Base-by-base conservation (phyloP, 2,888 invertebrate genomes). In the Brachyopa scutellaris region DNA sequence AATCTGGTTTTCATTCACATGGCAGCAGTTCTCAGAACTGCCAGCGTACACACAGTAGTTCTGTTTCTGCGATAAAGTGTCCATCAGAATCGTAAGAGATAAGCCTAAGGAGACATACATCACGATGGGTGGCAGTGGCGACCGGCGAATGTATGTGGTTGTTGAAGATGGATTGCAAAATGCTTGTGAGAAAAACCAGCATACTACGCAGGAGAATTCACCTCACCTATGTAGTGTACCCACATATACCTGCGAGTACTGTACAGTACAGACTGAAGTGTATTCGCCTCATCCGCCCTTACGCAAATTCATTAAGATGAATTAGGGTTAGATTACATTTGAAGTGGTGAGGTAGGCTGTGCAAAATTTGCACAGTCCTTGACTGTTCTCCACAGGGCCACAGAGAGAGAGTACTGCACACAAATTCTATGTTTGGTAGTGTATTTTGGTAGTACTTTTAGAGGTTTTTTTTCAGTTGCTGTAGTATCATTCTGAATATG, bases 221-320 rank as follows among this genome's bases (percentile, higher is more conserved):
- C 51, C 57, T 74, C n/a, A n/a, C n/a, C n/a, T n/a, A n/a, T n/a
- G n/a, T n/a, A n/a, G n/a, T n/a, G n/a, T n/a, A n/a, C n/a, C n/a
- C n/a, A n/a, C n/a, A n/a, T n/a, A n/a, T n/a, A n/a, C n/a, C n/a
- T n/a, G n/a, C n/a, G n/a, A n/a, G 49, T 33, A 31, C 40, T 59
- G 19, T 17, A 74, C 7, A 4, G 9, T 8, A 2, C 9, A 3
- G 3, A 55, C 15, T 3, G 11, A 49, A 31, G 2, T 5, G 2
- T 13, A 0, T 8, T 23, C 11, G 2, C 26, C 23, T n/a, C 19
- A n/a, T 19, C 21, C 26, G 31, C 40, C 23, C 8, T 42, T 57
- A 78, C 70, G 47, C 55, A 70, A 69, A 78, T 78, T 78, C 64
- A 72, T 78, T 72, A 36, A 64, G 64, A 59, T 78, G 78, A 59